These are phyloP conservation scores for Chaetorhynchus papuensis DNA, from an alignment of 2,113 vertebrate genomes.

Conservation along the genomic window DNA sequence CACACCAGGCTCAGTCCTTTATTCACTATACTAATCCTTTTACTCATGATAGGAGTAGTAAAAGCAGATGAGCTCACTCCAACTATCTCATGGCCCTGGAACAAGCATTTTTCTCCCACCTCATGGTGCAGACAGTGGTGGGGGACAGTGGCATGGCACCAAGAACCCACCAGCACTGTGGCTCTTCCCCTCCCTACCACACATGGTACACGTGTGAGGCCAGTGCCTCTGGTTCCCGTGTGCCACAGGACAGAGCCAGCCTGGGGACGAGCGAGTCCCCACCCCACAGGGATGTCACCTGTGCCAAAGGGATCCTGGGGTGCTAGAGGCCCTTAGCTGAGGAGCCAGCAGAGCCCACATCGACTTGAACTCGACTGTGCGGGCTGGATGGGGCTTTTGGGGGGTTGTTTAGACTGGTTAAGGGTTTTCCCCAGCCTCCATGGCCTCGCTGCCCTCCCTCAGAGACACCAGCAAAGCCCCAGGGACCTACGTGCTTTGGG, in stretches of 20 bases:
- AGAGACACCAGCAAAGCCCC: not conserved
- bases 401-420: not conserved
- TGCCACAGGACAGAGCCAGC: not conserved
- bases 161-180: accelerated
- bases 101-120: not conserved
- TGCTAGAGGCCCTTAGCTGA: not conserved
- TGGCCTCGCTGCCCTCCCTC: not conserved
- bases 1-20: not conserved
- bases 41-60: not conserved
- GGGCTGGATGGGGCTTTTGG: not conserved
- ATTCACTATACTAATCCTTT: not conserved
- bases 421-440: not conserved
- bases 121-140: not conserved
- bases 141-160: not conserved
- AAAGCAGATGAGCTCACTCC: not conserved
- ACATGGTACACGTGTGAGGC: accelerated
- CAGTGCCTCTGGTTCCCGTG: accelerated
- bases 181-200: not conserved
- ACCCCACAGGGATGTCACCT: not conserved
- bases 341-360: not conserved
- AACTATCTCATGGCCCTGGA: not conserved
- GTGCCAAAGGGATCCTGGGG: accelerated
- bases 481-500: not conserved
- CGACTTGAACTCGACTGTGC: accelerated
- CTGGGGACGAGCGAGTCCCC: accelerated